Evolutionary conservation across 2,113 vertebrate genomes (phyloP).

Genomic region (Notothenia rossii): DNA sequence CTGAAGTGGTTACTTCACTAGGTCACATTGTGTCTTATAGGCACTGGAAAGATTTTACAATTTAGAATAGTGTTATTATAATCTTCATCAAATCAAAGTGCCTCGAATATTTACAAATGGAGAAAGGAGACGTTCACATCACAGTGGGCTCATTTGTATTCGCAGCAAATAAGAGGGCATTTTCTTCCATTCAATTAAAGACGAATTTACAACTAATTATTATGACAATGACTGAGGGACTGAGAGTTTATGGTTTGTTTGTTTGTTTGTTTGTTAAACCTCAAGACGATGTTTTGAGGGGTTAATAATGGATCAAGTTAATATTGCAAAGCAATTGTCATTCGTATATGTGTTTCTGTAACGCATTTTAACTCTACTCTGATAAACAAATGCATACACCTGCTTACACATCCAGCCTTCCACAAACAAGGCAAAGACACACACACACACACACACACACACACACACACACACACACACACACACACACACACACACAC

Average conservation of each 20-base stretch:
- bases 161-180: constrained; percentile 22
- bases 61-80: constrained; percentile 17
- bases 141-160: constrained; percentile 17
- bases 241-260: constrained; percentile 38
- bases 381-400: not conserved
- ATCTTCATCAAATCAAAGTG: constrained; percentile 30
- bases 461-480: constrained; percentile 10
- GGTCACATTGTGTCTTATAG: constrained; percentile 12
- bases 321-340: constrained; percentile 5
- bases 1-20: constrained; percentile 14
- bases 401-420: constrained; percentile 9
- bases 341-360: constrained; percentile 1
- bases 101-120: constrained; percentile 31
- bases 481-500: constrained; percentile 5
- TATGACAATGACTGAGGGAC: constrained; percentile 37
- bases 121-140: constrained; percentile 7
- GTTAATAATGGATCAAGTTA: constrained; percentile 36
- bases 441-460: constrained; percentile 19
- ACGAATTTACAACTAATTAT: constrained; percentile 61
- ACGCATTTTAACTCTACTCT: not conserved
- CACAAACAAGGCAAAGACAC: not conserved
- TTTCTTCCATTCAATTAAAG: constrained; percentile 63
- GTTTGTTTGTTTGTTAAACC: constrained; percentile 51
- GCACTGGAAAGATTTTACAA: constrained; percentile 4
- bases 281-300: constrained; percentile 42